These are phyloP conservation scores for Catostomus latipinnis DNA, from an alignment of 2,797 vertebrate genomes.

Conservation along the genomic window DNA sequence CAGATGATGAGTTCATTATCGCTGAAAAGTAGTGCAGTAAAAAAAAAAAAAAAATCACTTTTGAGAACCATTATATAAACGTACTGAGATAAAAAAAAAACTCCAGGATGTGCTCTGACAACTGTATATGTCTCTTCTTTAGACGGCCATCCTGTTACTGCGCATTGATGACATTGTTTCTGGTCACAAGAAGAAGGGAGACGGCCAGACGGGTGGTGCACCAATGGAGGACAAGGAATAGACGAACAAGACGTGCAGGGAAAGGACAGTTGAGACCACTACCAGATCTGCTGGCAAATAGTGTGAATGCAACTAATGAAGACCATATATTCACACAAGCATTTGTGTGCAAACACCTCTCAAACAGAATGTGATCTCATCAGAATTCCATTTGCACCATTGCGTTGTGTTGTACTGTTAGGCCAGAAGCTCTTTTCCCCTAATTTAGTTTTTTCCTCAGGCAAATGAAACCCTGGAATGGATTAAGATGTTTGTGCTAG, in stretches of 20 bases:
- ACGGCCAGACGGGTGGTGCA: conserved; percentile 71
- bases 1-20: no score
- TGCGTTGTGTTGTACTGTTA: conserved; percentile 36
- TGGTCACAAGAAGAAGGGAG: conserved; percentile 93
- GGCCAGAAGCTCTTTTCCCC: conserved; percentile 29
- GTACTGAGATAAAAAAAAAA: neutral
- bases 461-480: conserved; percentile 33
- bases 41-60: no score
- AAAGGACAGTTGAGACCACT: conserved; percentile 13
- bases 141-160: conserved; percentile 92
- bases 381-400: conserved; percentile 9
- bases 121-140: neutral
- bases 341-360: conserved; percentile 34
- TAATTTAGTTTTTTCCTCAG: conserved; percentile 17
- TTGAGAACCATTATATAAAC: no score
- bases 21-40: no score
- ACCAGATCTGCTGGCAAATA: neutral
- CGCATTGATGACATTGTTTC: conserved; percentile 96
- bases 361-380: conserved; percentile 36
- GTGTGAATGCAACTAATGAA: conserved; percentile 14
- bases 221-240: conserved; percentile 68
- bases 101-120: neutral
- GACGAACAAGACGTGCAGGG: conserved; percentile 63
- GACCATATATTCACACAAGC: neutral
- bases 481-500: conserved; percentile 40